These are phyloP conservation scores for Coelopa frigida DNA, from an alignment of 1,140 invertebrate species.

Conservation along the genomic window DNA sequence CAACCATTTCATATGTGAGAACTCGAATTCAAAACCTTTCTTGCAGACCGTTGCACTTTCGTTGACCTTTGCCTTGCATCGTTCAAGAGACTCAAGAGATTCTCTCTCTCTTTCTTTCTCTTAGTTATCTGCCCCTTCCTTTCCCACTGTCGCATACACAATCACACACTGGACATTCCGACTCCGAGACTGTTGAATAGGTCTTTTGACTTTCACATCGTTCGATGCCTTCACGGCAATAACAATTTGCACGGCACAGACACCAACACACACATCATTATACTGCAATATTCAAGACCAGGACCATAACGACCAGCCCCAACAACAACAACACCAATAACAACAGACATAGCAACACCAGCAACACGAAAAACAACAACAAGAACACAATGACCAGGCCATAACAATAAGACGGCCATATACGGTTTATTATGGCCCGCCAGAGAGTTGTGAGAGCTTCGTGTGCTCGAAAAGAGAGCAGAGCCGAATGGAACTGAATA, in stretches of 20 bases:
- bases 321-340: neutral
- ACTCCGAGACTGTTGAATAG: too few relatives aligned
- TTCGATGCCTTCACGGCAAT: neutral
- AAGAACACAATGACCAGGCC: neutral
- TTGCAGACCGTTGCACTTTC: too few relatives aligned
- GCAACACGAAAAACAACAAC: neutral
- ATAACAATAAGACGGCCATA: slow-evolving; percentile 1
- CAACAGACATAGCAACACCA: neutral
- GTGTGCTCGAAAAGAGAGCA: neutral
- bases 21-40: too few relatives aligned
- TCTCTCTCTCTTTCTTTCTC: too few relatives aligned
- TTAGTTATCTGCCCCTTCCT: too few relatives aligned
- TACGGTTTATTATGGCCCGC: slow-evolving; percentile 3
- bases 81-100: too few relatives aligned
- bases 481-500: slow-evolving; percentile 6
- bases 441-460: slow-evolving; percentile 9
- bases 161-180: too few relatives aligned
- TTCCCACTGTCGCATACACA: too few relatives aligned
- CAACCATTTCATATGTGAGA: too few relatives aligned
- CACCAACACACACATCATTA: neutral
- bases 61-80: too few relatives aligned
- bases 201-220: too few relatives aligned
- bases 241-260: neutral
- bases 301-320: neutral
- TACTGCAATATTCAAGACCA: slow-evolving; percentile 4